Conservation (phyloP, 2,113 vertebrate genomes). For the Phrynosoma platyrhinos region DNA sequence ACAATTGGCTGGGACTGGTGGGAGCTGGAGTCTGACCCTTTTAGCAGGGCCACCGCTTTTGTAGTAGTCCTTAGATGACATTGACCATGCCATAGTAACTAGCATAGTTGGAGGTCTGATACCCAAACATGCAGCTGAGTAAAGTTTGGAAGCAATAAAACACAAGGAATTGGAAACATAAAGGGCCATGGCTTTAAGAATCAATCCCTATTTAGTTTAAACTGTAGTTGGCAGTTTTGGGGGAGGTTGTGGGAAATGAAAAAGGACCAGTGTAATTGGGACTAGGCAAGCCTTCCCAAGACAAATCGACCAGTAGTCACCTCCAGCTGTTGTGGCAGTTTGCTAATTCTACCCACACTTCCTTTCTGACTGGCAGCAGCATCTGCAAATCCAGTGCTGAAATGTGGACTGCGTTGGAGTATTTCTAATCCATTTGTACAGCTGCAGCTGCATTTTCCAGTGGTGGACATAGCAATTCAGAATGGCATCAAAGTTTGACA, state of each 20-base stretch:
- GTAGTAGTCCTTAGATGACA: background rate
- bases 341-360: background rate
- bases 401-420: background rate
- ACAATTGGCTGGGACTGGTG: background rate
- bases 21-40: background rate
- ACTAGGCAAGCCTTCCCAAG: background rate
- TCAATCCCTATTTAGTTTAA: rapidly evolving
- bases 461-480: background rate
- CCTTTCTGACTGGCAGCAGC: rapidly evolving
- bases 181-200: constrained; percentile 45
- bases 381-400: constrained; percentile 7
- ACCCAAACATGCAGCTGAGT: background rate
- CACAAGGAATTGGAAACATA: background rate
- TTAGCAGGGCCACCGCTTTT: background rate
- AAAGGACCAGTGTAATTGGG: background rate
- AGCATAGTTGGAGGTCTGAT: background rate
- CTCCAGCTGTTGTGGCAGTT: constrained; percentile 12
- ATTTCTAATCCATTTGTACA: constrained; percentile 11
- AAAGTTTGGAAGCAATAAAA: constrained; percentile 44
- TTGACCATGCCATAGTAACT: background rate
- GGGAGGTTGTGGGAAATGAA: constrained; percentile 17
- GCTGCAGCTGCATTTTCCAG: background rate
- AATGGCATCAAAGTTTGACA: background rate
- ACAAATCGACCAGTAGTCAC: background rate
- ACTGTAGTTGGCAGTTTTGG: constrained; percentile 43